Percentiles rank a stretch among this genome's conserved stretches.
Evolutionary conservation across 2,797 vertebrate species (phyloP).

Genomic region (Psittacula echo): DNA sequence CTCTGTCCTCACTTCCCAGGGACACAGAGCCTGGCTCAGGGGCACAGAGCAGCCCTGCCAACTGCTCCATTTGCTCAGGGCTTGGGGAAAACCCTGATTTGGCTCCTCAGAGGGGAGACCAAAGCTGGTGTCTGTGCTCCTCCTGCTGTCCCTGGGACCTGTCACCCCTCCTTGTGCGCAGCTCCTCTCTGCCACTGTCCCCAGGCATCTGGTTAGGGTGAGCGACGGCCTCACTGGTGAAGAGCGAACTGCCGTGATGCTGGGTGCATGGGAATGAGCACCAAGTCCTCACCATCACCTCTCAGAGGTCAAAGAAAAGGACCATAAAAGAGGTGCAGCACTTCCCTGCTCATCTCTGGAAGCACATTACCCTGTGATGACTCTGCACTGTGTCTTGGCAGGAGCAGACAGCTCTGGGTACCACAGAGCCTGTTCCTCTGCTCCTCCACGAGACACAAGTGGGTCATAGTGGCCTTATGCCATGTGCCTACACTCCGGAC

Average conservation of each 20-base stretch:
- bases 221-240: fast-evolving
- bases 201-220: neutral
- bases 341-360: neutral
- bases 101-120: neutral
- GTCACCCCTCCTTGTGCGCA: neutral
- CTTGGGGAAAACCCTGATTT: neutral
- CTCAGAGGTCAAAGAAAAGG: neutral
- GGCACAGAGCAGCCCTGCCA: neutral
- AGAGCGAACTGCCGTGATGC: neutral
- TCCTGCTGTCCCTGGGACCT: neutral
- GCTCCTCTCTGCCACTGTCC: neutral
- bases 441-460: neutral
- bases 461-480: neutral
- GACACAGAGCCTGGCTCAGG: neutral
- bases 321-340: neutral
- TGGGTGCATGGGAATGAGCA: neutral
- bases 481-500: fast-evolving
- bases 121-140: neutral
- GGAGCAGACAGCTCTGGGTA: neutral
- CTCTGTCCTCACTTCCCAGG: neutral
- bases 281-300: neutral
- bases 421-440: neutral
- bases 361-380: neutral
- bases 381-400: neutral
- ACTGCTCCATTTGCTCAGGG: neutral